phyloP scores from a whole-genome alignment of 2,888 invertebrate species.

The Panzeria rudis region DNA sequence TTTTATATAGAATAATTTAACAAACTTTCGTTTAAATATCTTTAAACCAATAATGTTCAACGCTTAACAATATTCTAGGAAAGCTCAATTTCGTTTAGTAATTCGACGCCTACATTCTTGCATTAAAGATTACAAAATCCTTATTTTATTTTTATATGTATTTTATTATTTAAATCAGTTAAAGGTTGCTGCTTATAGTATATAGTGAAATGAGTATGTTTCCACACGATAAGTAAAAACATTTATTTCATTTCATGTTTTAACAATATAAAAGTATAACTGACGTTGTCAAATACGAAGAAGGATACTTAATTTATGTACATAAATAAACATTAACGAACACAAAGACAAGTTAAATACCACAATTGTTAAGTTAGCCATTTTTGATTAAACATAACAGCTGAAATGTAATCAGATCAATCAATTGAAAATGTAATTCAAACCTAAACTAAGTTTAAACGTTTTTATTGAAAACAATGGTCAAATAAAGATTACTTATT shows the following conservation, averaged over 20 bases:
- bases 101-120: not conserved
- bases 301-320: constrained; percentile 26
- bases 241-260: not conserved
- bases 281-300: not conserved
- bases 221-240: constrained; percentile 1
- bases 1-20: no score
- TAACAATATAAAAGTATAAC: not conserved
- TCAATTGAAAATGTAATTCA: constrained; percentile 23
- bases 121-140: not conserved
- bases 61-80: no score
- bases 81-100: no score
- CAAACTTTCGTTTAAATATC: no score
- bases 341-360: constrained; percentile 5
- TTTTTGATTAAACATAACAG: not conserved
- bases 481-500: not conserved
- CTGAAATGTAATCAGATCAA: not conserved
- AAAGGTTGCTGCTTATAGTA: not conserved
- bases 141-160: not conserved
- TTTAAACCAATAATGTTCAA: no score
- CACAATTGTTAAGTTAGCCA: not conserved
- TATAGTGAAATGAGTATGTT: not conserved
- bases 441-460: constrained; percentile 7
- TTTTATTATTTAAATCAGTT: not conserved
- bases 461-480: constrained; percentile 1
- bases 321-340: not conserved